Evolutionary conservation across 2,797 vertebrate species (phyloP), one percentile per base, ranked within the genome.

Genomic region (Pachyuromys duprasi): DNA sequence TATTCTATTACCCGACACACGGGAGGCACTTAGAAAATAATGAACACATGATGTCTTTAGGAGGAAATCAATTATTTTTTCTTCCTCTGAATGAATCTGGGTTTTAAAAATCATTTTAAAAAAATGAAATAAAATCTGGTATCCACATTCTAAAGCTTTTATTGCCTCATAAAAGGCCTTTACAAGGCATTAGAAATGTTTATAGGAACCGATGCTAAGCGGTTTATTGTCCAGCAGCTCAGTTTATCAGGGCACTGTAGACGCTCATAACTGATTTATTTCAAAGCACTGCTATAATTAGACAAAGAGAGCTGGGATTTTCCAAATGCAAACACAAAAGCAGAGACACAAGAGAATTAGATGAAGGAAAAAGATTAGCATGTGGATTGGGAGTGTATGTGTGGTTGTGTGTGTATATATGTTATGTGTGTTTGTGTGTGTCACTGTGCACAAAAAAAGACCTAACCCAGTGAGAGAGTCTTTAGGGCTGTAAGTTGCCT

Each of bases 251-350:
- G 70, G 24, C 28, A 60, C 39, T 22, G 3, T 94, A 69, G 90
- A 94, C 91, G 95, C 65, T 95, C 96, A 84, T 84, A 95, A 80
- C 53, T 63, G 89, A 80, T 96, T 92, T 97, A 97, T 95, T 96
- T 81, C 74, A 92, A 93, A 87, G 91, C 86, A 57, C 81, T 92
- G 57, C 75, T 92, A 42, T 83, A 86, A 86, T 86, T 95, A 90
- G 97, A 96, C 83, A 96, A 98, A 97, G 93, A 94, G 91, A 98
- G 97, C 84, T 96, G 28, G 94, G 96, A 97, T 93, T 97, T 97
- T 94, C 93, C 90, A 97, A 96, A 95, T 95, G 90, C 96, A 89
- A 95, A 97, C 81, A 53, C n/a, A 81, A 94, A 92, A 98, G 79
- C 62, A 91, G 95, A 42, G 63, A 95, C 82, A 84, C 53, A 96